Evolutionary conservation across 2,888 invertebrate genomes (phyloP).

Genomic region (Bombylius major): DNA sequence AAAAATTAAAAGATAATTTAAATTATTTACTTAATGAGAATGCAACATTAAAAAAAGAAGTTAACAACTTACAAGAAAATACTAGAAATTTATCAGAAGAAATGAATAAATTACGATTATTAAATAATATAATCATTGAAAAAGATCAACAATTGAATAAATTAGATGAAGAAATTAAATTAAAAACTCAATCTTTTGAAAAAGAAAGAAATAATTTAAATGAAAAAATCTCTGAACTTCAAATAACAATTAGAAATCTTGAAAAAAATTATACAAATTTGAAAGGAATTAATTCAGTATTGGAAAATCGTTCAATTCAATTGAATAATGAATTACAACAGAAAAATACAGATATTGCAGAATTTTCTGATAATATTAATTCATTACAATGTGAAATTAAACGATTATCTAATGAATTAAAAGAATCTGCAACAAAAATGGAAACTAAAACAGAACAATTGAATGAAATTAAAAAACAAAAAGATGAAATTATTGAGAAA

Average conservation of each 20-base stretch:
- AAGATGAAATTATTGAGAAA: neutral
- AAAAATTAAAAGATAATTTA: neutral
- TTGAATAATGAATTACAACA: neutral
- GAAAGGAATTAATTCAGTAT: conserved; percentile 10
- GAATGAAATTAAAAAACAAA: neutral
- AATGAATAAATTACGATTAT: conserved; percentile 3
- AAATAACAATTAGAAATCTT: conserved; percentile 9
- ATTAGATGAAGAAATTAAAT: neutral
- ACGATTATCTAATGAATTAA: neutral
- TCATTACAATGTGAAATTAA: neutral
- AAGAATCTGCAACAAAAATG: neutral
- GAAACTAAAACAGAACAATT: too few species aligned
- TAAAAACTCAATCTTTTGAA: neutral
- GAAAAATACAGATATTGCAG: neutral
- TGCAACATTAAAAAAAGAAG: neutral
- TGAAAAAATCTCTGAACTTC: neutral
- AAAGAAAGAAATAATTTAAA: neutral
- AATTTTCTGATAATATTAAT: neutral
- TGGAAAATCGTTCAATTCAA: neutral
- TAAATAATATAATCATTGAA: conserved; percentile 1
- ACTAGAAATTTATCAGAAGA: neutral
- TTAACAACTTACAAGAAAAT: conserved; percentile 1
- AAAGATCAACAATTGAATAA: conserved; percentile 6
- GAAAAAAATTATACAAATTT: conserved; percentile 17
- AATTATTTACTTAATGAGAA: neutral